These are phyloP conservation scores for Oreortyx pictus DNA, from an alignment of 2,797 vertebrate species.

Conservation along the genomic window DNA sequence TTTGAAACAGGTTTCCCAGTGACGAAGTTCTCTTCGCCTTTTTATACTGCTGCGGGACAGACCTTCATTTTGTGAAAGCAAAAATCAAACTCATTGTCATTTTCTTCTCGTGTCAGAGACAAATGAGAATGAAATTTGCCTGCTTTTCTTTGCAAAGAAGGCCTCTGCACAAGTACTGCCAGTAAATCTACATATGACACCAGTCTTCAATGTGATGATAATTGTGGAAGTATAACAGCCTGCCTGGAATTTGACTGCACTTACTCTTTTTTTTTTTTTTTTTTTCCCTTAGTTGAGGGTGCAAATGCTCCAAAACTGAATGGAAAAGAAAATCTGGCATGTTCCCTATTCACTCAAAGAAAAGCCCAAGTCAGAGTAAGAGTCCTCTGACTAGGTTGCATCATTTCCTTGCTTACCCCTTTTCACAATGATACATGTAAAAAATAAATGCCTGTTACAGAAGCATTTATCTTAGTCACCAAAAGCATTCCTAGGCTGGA, in stretches of 20 bases:
- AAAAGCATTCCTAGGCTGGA: background rate
- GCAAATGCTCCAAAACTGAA: background rate
- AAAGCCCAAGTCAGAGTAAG: background rate
- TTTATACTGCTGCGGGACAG: slow-evolving; percentile 4
- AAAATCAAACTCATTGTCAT: slow-evolving; percentile 49
- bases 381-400: background rate
- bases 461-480: background rate
- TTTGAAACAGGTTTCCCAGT: slow-evolving; percentile 32
- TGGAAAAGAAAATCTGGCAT: background rate
- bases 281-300: background rate
- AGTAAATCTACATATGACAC: slow-evolving; percentile 38
- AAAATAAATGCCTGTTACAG: background rate
- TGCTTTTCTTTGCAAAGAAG: slow-evolving; percentile 19
- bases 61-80: slow-evolving; percentile 31
- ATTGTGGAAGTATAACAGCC: background rate
- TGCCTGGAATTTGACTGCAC: background rate
- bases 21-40: slow-evolving; percentile 40
- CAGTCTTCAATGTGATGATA: background rate
- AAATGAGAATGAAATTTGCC: slow-evolving; percentile 54
- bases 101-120: slow-evolving; percentile 28
- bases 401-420: background rate
- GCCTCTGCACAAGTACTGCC: background rate
- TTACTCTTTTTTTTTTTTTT: background rate
- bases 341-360: background rate
- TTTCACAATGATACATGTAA: background rate